Evolutionary conservation across 1,140 invertebrate genomes (phyloP).

Genomic region (Chymomyza costata): DNA sequence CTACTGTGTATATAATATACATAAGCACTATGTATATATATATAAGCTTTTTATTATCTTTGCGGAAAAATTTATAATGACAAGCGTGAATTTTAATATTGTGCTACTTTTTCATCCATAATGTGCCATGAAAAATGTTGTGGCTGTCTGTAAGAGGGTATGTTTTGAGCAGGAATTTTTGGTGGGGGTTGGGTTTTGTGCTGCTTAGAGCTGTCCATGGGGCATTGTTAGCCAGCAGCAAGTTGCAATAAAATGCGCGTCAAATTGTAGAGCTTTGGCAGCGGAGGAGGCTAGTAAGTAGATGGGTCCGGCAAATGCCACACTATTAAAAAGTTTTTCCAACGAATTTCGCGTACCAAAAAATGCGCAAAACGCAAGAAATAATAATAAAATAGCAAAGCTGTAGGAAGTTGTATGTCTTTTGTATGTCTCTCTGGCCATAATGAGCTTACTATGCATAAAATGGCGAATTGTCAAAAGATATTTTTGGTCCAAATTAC

Average conservation of each 20-base stretch:
- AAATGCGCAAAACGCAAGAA: conserved; percentile 17
- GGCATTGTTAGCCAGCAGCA: conserved; percentile 53
- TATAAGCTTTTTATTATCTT: neutral
- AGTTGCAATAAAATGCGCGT: conserved; percentile 63
- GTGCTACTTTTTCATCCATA: conserved; percentile 28
- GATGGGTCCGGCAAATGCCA: conserved; percentile 9
- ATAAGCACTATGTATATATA: no score
- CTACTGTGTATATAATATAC: no score
- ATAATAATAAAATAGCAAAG: conserved; percentile 14
- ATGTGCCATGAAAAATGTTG: neutral
- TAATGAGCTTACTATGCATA: conserved; percentile 73
- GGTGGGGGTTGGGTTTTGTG: no score
- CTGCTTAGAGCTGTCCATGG: conserved; percentile 39
- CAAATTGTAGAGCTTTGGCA: conserved; percentile 38
- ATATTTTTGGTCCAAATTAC: no score
- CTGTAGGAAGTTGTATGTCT: conserved; percentile 26
- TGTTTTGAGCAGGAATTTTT: no score
- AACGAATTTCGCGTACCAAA: conserved; percentile 2
- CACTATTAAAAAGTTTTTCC: conserved; percentile 66
- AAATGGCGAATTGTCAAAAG: conserved; percentile 62
- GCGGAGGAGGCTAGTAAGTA: no score
- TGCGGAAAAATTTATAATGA: conserved; percentile 55
- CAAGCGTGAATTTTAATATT: conserved; percentile 66
- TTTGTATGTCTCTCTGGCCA: conserved; percentile 30
- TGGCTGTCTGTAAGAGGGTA: neutral